A percentile compares a stretch with the other conserved stretches of the same genome.
Evolutionary conservation across 2,113 vertebrate species (phyloP).

Genomic region (Tonatia bakeri): DNA sequence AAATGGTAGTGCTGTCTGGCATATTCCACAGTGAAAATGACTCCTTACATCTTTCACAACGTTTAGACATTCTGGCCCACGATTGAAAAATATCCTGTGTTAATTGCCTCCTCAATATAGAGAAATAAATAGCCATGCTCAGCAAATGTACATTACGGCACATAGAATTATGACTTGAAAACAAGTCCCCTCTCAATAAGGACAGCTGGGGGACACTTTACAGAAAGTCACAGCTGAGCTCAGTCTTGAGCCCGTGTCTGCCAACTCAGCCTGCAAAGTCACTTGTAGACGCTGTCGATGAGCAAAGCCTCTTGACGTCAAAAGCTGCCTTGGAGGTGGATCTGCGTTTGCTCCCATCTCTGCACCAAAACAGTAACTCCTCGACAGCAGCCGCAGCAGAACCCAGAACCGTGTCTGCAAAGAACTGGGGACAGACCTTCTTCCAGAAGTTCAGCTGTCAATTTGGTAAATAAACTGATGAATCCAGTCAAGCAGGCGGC

Average conservation of each 20-base stretch:
- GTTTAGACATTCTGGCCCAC: not conserved
- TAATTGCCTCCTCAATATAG: not conserved
- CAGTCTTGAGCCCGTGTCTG: not conserved
- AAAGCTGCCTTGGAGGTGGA: not conserved
- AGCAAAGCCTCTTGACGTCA: not conserved
- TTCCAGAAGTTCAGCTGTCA: not conserved
- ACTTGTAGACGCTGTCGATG: not conserved
- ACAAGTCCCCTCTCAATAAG: not conserved
- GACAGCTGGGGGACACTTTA: not conserved
- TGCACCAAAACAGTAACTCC: not conserved
- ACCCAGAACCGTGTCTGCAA: not conserved
- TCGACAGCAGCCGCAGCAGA: not conserved
- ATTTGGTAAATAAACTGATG: not conserved
- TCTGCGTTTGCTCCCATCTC: not conserved
- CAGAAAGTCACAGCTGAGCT: not conserved
- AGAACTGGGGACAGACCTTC: not conserved
- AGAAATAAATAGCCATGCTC: not conserved
- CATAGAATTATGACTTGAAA: not conserved
- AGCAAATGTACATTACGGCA: not conserved
- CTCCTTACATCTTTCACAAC: not conserved
- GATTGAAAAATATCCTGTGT: not conserved
- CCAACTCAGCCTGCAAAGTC: not conserved
- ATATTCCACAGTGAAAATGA: not conserved
- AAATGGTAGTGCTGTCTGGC: not conserved
- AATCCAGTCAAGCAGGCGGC: not conserved